phyloP scores from a whole-genome alignment of 2,113 vertebrate genomes.

The Malurus alboscapulatus region DNA sequence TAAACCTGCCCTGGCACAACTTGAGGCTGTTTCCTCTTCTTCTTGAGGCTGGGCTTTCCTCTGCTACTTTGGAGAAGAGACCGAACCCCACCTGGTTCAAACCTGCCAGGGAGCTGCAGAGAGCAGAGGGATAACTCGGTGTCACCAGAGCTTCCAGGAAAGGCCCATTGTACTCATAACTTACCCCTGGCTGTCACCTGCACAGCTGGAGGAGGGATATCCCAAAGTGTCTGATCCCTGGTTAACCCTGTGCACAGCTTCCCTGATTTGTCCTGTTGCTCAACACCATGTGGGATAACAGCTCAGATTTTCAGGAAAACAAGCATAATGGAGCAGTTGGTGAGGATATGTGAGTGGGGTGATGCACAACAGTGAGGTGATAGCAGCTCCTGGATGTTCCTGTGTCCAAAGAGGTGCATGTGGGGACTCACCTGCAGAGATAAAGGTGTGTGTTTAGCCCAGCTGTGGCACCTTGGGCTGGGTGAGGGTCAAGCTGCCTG shows the following conservation, averaged over 20 bases:
- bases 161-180: accelerated
- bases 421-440: neutral
- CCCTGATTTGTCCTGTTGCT: too few species aligned
- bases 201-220: neutral
- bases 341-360: accelerated
- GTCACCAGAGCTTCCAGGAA: neutral
- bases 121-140: neutral
- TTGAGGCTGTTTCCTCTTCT: neutral
- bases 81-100: neutral
- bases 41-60: too few species aligned
- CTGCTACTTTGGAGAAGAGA: neutral
- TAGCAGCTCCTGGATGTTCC: neutral
- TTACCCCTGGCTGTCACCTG: neutral
- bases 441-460: neutral
- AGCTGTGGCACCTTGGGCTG: accelerated
- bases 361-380: accelerated
- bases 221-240: neutral
- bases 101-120: neutral
- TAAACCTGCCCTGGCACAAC: neutral
- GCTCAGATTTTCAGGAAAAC: neutral
- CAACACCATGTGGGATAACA: neutral
- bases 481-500: neutral
- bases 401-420: neutral
- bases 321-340: neutral
- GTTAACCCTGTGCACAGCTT: neutral